Evolutionary conservation across 2,113 vertebrate species (phyloP), one percentile per base, ranked within the genome.

Genomic region (Labrus mixtus): DNA sequence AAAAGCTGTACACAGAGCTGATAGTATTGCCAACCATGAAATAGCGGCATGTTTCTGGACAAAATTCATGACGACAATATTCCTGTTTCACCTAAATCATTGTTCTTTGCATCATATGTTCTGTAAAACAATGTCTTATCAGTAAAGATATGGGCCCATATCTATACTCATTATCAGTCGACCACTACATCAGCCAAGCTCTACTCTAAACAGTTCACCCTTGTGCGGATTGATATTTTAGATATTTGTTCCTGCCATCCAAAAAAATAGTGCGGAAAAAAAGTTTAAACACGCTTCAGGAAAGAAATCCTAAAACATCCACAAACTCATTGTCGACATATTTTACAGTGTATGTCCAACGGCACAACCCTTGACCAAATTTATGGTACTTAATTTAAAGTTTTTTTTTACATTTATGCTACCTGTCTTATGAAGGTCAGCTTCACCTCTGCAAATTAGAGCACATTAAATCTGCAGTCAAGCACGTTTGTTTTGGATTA

Each of bases 381-480:
- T 22, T 8, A 17, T 16, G 39, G 1, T 10, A 43, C 46, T 41
- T 0, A 4, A 41, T 72, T 36, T 46, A 20, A 68, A 16, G 62
- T 72, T 48, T 37, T 64, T 15, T 37, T 65, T 37, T 45, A 56
- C 46, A 56, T 57, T 65, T 13, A 37, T 15, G 13, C 10, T 48
- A 22, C 4, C 20, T 41, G 45, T 39, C 16, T 17, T n/a, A 54
- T n/a, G 39, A 50, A 20, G 25, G 59, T 50, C 36, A 37, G 15
- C n/a, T 72, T 10, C 23, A 33, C 22, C 43, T 56, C 46, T 8
- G 17, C 17, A 50, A 50, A 17, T 50, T 4, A 50, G 3, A 17
- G 45, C 45, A 50, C 46, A 19, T 5, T 6, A n/a, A 62, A 62
- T 62, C 22, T 33, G 39, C 22, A 63, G 17, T 12, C 10, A 0